Percentiles rank a stretch among this genome's conserved stretches.
These are phyloP conservation scores for Xanthia togata DNA, from an alignment of 2,888 invertebrate genomes.

Conservation along the genomic window DNA sequence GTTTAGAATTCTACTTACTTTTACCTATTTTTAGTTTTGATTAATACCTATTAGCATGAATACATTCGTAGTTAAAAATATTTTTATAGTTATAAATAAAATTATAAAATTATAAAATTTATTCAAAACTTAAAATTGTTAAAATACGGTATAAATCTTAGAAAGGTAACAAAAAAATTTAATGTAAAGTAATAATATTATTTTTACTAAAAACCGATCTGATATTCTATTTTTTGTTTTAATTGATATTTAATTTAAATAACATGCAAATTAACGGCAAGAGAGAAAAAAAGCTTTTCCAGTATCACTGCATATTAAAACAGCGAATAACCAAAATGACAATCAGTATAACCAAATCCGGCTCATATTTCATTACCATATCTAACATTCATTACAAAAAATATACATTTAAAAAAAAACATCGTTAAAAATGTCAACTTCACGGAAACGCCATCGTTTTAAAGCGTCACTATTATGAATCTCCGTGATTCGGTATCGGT, in stretches of 20 bases:
- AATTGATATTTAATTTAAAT: slow-evolving; percentile 12
- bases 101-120: no score
- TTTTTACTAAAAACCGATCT: neutral
- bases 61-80: no score
- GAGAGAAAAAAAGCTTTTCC: neutral
- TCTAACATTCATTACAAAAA: neutral
- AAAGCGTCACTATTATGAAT: slow-evolving; percentile 6
- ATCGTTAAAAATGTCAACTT: neutral
- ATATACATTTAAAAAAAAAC: slow-evolving; percentile 4
- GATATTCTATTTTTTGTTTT: neutral
- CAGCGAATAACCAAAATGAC: neutral
- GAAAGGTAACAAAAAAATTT: no score
- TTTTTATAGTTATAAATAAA: no score
- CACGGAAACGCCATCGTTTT: neutral
- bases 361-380: slow-evolving; percentile 3
- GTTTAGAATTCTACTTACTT: neutral
- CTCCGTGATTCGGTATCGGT: slow-evolving; percentile 5
- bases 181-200: neutral
- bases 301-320: neutral
- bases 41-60: neutral
- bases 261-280: neutral
- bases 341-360: slow-evolving; percentile 3
- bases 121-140: no score
- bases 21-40: neutral
- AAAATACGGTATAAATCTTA: no score